Percentiles rank a stretch among this genome's conserved stretches.
These are phyloP conservation scores for Sturnira hondurensis DNA, from an alignment of 2,113 vertebrate species.

Conservation along the genomic window DNA sequence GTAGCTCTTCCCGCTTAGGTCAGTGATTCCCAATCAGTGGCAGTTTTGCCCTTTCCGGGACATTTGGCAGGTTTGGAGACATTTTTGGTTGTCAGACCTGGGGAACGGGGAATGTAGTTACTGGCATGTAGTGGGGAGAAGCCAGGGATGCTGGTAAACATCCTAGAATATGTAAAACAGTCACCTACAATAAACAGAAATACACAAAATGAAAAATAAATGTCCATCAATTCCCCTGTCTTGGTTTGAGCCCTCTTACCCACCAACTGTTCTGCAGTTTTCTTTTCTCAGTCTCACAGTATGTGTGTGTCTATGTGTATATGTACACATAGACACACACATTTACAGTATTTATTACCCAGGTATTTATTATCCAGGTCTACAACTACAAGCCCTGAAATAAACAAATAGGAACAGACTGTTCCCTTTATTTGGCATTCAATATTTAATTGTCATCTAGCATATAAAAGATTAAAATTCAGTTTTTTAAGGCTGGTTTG, in stretches of 20 bases:
- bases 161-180: background rate
- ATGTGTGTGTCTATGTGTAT: background rate
- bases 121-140: background rate
- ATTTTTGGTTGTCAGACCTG: background rate
- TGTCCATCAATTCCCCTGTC: background rate
- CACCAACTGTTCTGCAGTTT: background rate
- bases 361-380: background rate
- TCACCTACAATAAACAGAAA: background rate
- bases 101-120: background rate
- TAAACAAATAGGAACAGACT: background rate
- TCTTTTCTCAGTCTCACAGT: background rate
- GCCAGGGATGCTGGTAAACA: background rate
- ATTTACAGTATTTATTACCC: background rate
- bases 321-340: no score
- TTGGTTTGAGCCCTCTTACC: background rate
- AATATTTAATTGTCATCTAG: background rate
- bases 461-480: background rate
- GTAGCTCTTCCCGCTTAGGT: background rate
- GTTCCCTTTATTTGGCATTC: background rate
- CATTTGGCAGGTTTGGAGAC: background rate
- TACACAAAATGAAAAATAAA: background rate
- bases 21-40: background rate
- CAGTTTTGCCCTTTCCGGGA: background rate
- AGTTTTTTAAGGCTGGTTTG: background rate
- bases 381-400: background rate